Evolutionary conservation across 2,113 vertebrate genomes (phyloP).

Genomic region (Nesogale talazaci): DNA sequence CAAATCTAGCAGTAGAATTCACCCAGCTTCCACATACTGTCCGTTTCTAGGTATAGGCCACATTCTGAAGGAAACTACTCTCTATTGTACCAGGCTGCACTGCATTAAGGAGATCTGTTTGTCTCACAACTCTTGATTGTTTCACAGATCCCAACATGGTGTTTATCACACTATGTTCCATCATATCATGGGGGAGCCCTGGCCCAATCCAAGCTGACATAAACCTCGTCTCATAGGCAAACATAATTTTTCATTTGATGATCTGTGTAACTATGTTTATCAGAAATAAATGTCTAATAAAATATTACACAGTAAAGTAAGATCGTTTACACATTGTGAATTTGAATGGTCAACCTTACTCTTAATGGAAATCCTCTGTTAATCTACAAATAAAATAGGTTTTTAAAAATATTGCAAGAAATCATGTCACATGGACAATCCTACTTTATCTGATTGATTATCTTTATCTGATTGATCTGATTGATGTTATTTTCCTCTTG

Average conservation of each 20-base stretch:
- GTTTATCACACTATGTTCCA: no score
- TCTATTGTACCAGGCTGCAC: no score
- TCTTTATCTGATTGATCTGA: background rate
- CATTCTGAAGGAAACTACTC: no score
- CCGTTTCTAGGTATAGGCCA: no score
- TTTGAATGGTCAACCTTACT: background rate
- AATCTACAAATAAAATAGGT: background rate
- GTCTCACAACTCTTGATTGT: no score
- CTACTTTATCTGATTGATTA: background rate
- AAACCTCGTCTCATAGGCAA: background rate
- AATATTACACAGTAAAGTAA: background rate
- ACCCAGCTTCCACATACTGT: no score
- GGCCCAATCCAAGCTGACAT: no score
- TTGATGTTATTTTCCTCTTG: background rate
- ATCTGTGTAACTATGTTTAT: background rate
- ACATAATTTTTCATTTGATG: background rate
- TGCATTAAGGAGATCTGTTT: no score
- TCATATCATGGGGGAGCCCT: no score
- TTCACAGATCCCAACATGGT: no score
- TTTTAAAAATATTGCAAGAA: conserved; percentile 34
- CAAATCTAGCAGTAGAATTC: no score
- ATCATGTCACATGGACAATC: fast-evolving
- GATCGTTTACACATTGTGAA: background rate
- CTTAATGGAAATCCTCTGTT: background rate
- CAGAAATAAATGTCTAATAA: background rate